Percentiles rank a stretch among this genome's conserved stretches.
phyloP scores from a whole-genome alignment of 2,888 invertebrate genomes.

The Xestia ashworthii region DNA sequence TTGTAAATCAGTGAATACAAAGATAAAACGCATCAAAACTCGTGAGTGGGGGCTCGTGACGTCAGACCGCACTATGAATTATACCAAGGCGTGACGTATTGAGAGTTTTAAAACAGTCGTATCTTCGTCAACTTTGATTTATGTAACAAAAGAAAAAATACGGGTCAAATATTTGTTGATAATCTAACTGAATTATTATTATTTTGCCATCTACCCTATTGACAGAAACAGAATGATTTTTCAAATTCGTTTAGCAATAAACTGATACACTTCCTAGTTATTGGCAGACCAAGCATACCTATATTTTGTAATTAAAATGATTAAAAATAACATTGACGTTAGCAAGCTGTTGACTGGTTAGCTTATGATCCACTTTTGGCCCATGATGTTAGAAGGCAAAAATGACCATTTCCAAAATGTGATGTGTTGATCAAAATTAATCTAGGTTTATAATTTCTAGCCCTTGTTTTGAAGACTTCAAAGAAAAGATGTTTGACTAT shows the following conservation, averaged over 20 bases:
- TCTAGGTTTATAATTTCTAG: neutral
- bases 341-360: slow-evolving; percentile 31
- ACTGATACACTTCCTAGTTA: neutral
- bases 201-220: no score
- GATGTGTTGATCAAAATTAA: neutral
- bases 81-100: no score
- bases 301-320: neutral
- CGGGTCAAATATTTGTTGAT: no score
- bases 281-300: neutral
- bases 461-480: neutral
- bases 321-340: neutral
- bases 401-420: slow-evolving; percentile 5
- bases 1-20: no score
- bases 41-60: no score
- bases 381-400: slow-evolving; percentile 37
- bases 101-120: no score
- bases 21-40: no score
- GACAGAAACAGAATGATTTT: no score
- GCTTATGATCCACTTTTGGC: slow-evolving; percentile 13
- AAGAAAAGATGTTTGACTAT: neutral
- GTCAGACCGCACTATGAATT: no score
- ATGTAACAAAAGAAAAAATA: no score
- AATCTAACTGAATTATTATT: no score
- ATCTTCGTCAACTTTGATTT: no score
- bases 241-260: neutral